Evolutionary conservation across 2,888 invertebrate genomes (phyloP).

Genomic region (Orthosia gothica): DNA sequence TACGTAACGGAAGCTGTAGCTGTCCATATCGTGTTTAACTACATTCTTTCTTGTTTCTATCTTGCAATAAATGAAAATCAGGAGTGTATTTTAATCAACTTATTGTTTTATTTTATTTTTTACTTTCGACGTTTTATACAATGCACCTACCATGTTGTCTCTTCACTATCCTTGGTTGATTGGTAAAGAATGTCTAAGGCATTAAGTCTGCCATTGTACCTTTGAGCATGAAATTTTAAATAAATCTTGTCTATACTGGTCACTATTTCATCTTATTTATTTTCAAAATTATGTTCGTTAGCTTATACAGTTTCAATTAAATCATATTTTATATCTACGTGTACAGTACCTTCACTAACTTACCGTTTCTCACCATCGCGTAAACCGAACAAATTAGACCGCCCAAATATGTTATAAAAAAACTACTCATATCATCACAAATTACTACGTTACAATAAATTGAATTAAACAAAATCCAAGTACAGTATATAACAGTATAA

Average conservation of each 20-base stretch:
- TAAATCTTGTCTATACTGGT: neutral
- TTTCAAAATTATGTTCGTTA: neutral
- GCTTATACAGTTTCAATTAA: too few relatives aligned
- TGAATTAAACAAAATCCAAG: conserved; percentile 59
- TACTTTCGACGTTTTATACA: too few relatives aligned
- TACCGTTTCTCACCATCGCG: neutral
- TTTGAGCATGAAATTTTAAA: too few relatives aligned
- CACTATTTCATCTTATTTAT: neutral
- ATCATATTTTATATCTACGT: neutral
- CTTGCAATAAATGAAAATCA: conserved; percentile 25
- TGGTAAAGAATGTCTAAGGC: too few relatives aligned
- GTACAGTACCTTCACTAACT: conserved; percentile 2
- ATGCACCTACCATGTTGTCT: too few relatives aligned
- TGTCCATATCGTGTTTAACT: conserved; percentile 33
- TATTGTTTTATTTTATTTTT: too few relatives aligned
- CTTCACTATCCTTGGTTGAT: too few relatives aligned
- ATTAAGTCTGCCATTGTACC: too few relatives aligned
- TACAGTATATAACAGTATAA: conserved; percentile 71
- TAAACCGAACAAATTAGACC: conserved; percentile 19
- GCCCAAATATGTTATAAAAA: conserved; percentile 23
- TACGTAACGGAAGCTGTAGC: conserved; percentile 39
- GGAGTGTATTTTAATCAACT: neutral
- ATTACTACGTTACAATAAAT: conserved; percentile 58
- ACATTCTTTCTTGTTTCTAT: conserved; percentile 44
- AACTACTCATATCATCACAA: conserved; percentile 48